Conservation (phyloP, 30 jellyfish, hydroid and myxozoan genomes). For the Hydractinia symbiolongicarpus region DNA sequence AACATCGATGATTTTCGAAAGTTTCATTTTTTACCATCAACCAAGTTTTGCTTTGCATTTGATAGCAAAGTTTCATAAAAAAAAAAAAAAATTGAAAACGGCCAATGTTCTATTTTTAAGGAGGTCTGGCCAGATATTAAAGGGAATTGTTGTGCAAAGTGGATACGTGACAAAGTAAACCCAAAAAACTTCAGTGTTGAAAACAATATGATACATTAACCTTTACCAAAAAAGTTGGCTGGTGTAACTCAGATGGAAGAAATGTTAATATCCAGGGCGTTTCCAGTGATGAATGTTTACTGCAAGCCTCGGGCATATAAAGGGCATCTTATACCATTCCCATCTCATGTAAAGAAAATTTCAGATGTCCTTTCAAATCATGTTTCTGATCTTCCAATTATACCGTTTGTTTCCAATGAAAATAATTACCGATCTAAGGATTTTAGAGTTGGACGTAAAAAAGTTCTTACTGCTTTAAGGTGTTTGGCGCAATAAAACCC, state of each 20-base stretch:
- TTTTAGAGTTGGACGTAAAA: constrained; percentile 8
- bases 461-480: constrained; percentile 13
- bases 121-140: constrained; percentile 36
- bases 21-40: no score
- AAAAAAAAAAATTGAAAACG: not conserved
- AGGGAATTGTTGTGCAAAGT: not conserved
- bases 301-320: constrained; percentile 14
- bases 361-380: constrained; percentile 31
- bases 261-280: no score
- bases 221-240: constrained; percentile 11
- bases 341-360: not conserved
- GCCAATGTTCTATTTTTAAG: constrained; percentile 23
- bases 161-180: constrained; percentile 14
- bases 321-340: constrained; percentile 38
- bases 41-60: not conserved
- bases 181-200: constrained; percentile 35
- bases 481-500: constrained; percentile 23
- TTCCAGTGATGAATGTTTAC: no score
- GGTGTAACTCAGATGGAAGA: no score
- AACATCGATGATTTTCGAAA: no score
- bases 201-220: constrained; percentile 33
- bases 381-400: constrained; percentile 26
- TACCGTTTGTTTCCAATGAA: not conserved
- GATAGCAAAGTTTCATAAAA: not conserved
- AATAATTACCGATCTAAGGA: constrained; percentile 12